Evolutionary conservation across 2,888 invertebrate genomes (phyloP).

Genomic region (Allophyes oxyacanthae): DNA sequence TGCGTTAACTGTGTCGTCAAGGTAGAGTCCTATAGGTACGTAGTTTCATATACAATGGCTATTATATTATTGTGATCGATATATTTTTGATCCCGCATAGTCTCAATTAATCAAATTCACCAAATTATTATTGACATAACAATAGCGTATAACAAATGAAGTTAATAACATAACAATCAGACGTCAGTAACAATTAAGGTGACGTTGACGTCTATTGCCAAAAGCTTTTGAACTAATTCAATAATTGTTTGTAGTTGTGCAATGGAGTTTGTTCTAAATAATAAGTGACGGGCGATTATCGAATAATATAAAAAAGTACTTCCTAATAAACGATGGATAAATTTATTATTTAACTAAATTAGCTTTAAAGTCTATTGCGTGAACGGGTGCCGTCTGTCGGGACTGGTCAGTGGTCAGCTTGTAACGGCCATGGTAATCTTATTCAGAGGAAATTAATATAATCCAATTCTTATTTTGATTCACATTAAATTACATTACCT

Average conservation of each 20-base stretch:
- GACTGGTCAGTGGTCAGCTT: too few relatives aligned
- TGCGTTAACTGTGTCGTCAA: too few relatives aligned
- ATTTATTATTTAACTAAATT: too few relatives aligned
- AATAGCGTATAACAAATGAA: slow-evolving; percentile 42
- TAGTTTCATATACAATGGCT: too few relatives aligned
- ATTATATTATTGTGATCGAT: neutral
- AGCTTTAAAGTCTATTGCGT: too few relatives aligned
- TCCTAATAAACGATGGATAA: too few relatives aligned
- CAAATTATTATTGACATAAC: slow-evolving; percentile 38
- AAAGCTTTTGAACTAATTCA: slow-evolving; percentile 73
- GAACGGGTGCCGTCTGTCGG: too few relatives aligned
- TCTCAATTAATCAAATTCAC: slow-evolving; percentile 36
- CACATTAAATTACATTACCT: too few relatives aligned
- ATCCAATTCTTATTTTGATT: too few relatives aligned
- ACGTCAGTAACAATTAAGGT: slow-evolving; percentile 79
- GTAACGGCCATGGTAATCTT: too few relatives aligned
- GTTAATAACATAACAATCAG: slow-evolving; percentile 66
- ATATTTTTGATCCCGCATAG: slow-evolving; percentile 46
- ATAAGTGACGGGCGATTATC: slow-evolving; percentile 8
- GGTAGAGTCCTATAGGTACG: too few relatives aligned
- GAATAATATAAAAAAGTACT: neutral
- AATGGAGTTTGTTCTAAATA: slow-evolving; percentile 52
- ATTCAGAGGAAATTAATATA: too few relatives aligned
- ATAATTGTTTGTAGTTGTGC: slow-evolving; percentile 70
- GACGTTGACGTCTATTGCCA: slow-evolving; percentile 62